A percentile compares a stretch with the other conserved stretches of the same genome.
These are phyloP conservation scores for Nasalis larvatus DNA, from an alignment of 2,113 vertebrate genomes.

Conservation along the genomic window DNA sequence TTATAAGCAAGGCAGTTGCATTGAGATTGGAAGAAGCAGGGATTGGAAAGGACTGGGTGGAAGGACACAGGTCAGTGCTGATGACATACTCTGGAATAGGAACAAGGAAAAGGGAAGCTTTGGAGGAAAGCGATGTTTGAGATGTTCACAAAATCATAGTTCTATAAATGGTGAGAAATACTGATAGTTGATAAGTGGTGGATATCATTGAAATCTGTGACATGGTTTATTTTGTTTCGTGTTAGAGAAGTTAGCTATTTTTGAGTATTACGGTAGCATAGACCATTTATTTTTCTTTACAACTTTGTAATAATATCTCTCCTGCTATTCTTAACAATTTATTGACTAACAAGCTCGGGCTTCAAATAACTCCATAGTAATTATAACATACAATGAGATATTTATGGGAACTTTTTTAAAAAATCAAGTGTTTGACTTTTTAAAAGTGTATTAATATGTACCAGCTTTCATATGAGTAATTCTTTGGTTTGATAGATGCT, in stretches of 20 bases:
- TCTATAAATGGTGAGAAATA: background rate
- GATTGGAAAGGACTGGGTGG: background rate
- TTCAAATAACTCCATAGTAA: constrained; percentile 38
- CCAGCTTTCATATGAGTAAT: background rate
- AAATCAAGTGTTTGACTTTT: constrained; percentile 40
- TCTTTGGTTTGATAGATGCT: background rate
- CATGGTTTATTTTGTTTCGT: background rate
- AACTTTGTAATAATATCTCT: background rate
- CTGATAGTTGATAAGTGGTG: background rate
- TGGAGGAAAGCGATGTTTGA: background rate
- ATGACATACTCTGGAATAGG: background rate
- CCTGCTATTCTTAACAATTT: background rate
- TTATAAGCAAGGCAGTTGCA: background rate
- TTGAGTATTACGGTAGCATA: background rate
- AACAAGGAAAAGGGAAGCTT: background rate
- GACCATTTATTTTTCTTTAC: background rate
- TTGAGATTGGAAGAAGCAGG: background rate
- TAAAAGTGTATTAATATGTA: background rate
- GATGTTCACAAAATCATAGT: background rate
- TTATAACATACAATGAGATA: constrained; percentile 49
- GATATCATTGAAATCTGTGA: background rate
- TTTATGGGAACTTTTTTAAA: constrained; percentile 2
- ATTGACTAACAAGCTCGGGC: constrained; percentile 23
- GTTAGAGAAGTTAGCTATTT: background rate
- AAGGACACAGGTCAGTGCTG: background rate